These are phyloP conservation scores for Erpobdella octoculata DNA, from an alignment of 2,888 invertebrate species.

Conservation along the genomic window DNA sequence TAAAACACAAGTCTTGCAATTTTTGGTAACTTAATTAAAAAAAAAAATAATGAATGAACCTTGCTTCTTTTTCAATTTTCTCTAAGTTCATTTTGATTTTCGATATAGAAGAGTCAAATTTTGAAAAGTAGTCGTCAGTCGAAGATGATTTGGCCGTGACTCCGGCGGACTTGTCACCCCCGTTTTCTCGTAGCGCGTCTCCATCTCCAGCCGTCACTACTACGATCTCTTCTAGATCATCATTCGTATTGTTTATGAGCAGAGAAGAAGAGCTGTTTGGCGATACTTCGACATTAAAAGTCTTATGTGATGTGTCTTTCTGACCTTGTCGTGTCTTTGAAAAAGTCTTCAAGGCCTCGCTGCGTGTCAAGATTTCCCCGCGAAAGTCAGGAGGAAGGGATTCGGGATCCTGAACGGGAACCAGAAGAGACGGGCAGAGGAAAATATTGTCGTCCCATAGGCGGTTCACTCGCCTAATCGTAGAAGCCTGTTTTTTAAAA, in stretches of 20 bases:
- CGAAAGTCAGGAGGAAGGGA: background rate
- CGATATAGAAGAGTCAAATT: slow-evolving; percentile 22
- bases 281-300: background rate
- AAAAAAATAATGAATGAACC: no score
- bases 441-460: slow-evolving; percentile 26
- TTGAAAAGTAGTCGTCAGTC: slow-evolving; percentile 18
- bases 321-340: slow-evolving; percentile 8
- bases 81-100: slow-evolving; percentile 23
- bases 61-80: slow-evolving; percentile 23
- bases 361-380: background rate
- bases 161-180: background rate
- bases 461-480: slow-evolving; percentile 2
- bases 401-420: slow-evolving; percentile 12
- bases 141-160: background rate
- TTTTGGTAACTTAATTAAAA: no score
- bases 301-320: background rate
- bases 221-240: background rate
- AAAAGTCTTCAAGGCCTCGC: background rate
- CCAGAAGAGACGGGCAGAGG: slow-evolving; percentile 6
- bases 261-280: background rate
- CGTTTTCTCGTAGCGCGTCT: background rate
- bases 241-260: background rate
- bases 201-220: background rate
- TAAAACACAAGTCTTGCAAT: no score
- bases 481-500: slow-evolving; percentile 6